These are phyloP conservation scores for Takifugu ocellatus DNA, from an alignment of 2,797 vertebrate species.

Conservation along the genomic window DNA sequence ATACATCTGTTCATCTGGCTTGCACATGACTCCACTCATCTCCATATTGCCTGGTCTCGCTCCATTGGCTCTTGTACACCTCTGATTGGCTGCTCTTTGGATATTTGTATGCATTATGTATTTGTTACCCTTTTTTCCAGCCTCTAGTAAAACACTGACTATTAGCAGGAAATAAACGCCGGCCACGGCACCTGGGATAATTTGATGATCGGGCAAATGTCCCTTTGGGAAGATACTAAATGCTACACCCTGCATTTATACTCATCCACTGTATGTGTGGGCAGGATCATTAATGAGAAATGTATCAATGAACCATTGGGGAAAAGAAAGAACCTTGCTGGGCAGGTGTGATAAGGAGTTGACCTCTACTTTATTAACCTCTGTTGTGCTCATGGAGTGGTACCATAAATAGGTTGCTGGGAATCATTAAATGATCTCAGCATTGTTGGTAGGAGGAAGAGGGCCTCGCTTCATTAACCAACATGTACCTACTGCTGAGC, in stretches of 20 bases:
- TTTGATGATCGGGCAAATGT: slow-evolving; percentile 52
- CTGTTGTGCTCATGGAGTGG: slow-evolving; percentile 58
- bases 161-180: slow-evolving; percentile 68
- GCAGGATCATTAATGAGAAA: slow-evolving; percentile 58
- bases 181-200: slow-evolving; percentile 47
- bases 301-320: slow-evolving; percentile 34
- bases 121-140: slow-evolving; percentile 32
- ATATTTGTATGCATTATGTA: slow-evolving; percentile 42
- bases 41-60: slow-evolving; percentile 7
- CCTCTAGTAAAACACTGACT: slow-evolving; percentile 42
- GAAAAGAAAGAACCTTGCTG: slow-evolving; percentile 33
- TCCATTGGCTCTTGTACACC: slow-evolving; percentile 14
- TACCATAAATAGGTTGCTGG: slow-evolving; percentile 54
- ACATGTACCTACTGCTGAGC: slow-evolving; percentile 24
- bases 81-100: slow-evolving; percentile 41
- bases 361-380: slow-evolving; percentile 68
- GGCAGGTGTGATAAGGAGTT: slow-evolving; percentile 61
- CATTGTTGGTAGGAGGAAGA: slow-evolving; percentile 30
- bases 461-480: slow-evolving; percentile 56
- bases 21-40: slow-evolving; percentile 19
- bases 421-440: slow-evolving; percentile 51
- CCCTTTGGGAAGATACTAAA: slow-evolving; percentile 60
- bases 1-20: background rate
- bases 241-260: slow-evolving; percentile 42
- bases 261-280: slow-evolving; percentile 24